phyloP scores from a whole-genome alignment of 1,140 invertebrate species.

The Centruroides vittatus region DNA sequence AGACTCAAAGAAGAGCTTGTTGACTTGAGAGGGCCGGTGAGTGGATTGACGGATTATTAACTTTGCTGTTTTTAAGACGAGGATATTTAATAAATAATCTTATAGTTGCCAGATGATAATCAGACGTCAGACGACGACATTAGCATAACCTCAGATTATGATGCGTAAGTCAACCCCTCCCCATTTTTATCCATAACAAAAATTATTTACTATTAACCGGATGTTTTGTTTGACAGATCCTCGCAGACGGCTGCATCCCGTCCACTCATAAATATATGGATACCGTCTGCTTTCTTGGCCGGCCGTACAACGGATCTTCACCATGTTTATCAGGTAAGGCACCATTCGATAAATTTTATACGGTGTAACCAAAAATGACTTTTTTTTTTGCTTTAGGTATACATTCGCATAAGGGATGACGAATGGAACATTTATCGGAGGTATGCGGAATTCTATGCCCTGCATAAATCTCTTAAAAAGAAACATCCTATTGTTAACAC shows the following conservation, averaged over 20 bases:
- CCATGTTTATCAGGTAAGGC: conserved; percentile 70
- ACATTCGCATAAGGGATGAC: conserved; percentile 64
- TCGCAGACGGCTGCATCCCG: conserved; percentile 19
- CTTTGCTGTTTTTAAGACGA: too few relatives aligned
- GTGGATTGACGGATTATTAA: conserved; percentile 8
- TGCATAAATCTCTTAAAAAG: conserved; percentile 67
- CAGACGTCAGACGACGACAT: conserved; percentile 21
- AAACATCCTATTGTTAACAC: conserved; percentile 53
- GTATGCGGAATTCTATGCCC: conserved; percentile 74
- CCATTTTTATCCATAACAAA: too few relatives aligned
- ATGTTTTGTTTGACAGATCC: conserved; percentile 8
- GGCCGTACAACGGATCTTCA: conserved; percentile 57
- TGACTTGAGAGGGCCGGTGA: conserved; percentile 40
- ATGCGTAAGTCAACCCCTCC: conserved; percentile 13
- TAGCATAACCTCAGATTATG: conserved; percentile 23
- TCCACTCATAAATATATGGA: conserved; percentile 69
- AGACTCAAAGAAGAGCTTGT: conserved; percentile 49
- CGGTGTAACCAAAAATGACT: too few relatives aligned
- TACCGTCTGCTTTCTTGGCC: conserved; percentile 75
- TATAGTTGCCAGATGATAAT: conserved; percentile 22
- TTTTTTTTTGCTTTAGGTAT: conserved; percentile 42
- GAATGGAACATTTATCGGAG: conserved; percentile 89
- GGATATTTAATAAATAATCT: not conserved
- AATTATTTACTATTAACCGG: too few relatives aligned
- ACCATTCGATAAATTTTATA: not conserved